Evolutionary conservation across 2,797 vertebrate genomes (phyloP), one percentile per base, ranked within the genome.

Genomic region (Sternarchorhynchus goeldii): DNA sequence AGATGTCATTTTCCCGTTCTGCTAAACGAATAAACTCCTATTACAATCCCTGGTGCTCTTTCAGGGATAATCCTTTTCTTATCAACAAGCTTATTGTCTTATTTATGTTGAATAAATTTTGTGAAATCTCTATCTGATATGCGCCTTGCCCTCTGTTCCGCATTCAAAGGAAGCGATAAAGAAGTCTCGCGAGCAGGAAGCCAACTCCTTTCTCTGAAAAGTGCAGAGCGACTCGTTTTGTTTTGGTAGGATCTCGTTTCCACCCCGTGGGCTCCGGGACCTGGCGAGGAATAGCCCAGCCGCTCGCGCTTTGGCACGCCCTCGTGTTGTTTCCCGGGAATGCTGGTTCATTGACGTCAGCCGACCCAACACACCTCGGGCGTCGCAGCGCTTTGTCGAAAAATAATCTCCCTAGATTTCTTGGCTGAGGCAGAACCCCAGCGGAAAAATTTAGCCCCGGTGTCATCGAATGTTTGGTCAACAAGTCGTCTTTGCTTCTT

Each of bases 171-270:
- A 73, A 53, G 7, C 39, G 64, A 76, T 79, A 58, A 79, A 50
- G 32, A 29, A 80, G 59, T 67, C 34, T 17, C 17, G 34, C 34
- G 53, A 21, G 64, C 66, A 79, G 76, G 66, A 85, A 75, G 71
- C 25, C 63, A 14, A 21, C 34, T 18, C 58, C 55, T 75, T 75
- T 50, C 75, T 77, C n/a, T 74, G 31, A 66, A 50, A 86, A 78
- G 87, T 34, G 57, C 85, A 89, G 87, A 70, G 84, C 87, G 83
- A 12, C 45, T 83, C 81, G 84, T 88, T 90, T 90, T 91, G 90
- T 92, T 92, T 92, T 84, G 81, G 20, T n/a, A 59, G 36, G 90
- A 91, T 90, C 88, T 86, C 85, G 78, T 72, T 89, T 90, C 90
- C 90, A 88, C 88, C 82, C 85, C 79, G 29, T 53, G 74, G 82